phyloP scores from a whole-genome alignment of 2,797 vertebrate species.

The Philypnodon macrostomus region DNA sequence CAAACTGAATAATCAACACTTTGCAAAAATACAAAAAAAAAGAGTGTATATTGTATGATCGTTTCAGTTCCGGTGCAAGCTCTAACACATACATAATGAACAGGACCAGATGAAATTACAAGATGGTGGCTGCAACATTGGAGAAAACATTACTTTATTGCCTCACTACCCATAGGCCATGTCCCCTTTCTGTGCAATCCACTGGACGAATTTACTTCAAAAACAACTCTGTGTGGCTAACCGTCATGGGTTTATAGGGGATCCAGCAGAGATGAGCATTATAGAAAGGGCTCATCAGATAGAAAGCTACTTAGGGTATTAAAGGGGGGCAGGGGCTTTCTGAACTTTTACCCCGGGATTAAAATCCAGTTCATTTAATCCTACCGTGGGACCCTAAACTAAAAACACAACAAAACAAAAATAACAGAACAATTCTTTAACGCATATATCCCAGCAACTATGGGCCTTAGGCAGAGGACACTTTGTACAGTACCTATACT shows the following conservation, averaged over 20 bases:
- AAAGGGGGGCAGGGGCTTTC: constrained; percentile 54
- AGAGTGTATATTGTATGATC: too few species aligned
- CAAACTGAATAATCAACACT: background rate
- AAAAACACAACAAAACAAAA: constrained; percentile 8
- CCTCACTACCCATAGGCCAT: constrained; percentile 42
- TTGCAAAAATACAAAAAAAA: too few species aligned
- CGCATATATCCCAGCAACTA: too few species aligned
- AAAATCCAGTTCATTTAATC: constrained; percentile 58
- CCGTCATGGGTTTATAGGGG: constrained; percentile 35
- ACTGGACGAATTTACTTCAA: constrained; percentile 12
- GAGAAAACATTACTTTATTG: constrained; percentile 34
- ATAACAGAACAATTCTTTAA: constrained; percentile 22
- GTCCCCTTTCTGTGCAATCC: constrained; percentile 39
- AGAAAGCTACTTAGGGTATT: constrained; percentile 61
- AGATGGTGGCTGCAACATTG: constrained; percentile 18
- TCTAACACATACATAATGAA: too few species aligned
- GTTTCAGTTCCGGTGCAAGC: too few species aligned
- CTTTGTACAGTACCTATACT: too few species aligned
- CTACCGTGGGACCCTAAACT: constrained; percentile 39
- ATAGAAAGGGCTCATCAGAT: too few species aligned
- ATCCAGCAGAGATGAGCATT: too few species aligned
- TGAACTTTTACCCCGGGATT: constrained; percentile 60
- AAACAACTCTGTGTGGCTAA: constrained; percentile 24
- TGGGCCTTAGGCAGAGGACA: too few species aligned
- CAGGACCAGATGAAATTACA: too few species aligned